Base-by-base conservation (phyloP, 2,888 invertebrate genomes). In the Lepidochitona cinerea region DNA sequence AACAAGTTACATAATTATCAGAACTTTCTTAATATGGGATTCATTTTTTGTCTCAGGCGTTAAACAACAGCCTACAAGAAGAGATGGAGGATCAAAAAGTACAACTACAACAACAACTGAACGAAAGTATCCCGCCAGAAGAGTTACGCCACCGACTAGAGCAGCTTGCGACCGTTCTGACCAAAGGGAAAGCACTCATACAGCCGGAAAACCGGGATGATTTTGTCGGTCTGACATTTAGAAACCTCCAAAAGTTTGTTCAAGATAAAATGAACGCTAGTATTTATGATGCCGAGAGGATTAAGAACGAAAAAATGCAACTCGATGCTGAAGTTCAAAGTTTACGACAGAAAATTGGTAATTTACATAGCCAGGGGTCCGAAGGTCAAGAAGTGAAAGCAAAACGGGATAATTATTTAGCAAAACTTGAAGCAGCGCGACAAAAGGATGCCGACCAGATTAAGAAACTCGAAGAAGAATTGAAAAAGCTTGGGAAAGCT, bases 241-340 rank as follows among this genome's bases (percentile, higher is more conserved):
- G 82, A 75, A 86, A 88, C 54, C 74, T 89, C 18, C 88, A 89
- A 73, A 78, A 85, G 18, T 84, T 85, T 67, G 73, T 88, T 5
- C 81, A 85, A 32, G 85, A 85, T 59, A 84, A 84, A 67, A 67
- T 87, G 35, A 85, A 86, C 77, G 83, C 79, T 70, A 86, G 85
- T 69, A 68, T 78, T 26, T 80, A 81, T 35, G 87, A 88, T 54
- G 69, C 81, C 1, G 85, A 87, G 14, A 76, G 83, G 35, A 81
- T 83, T 23, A 84, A 81, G 74, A 79, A 83, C 59, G 71, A 73
- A 37, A 81, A 83, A 26, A 26, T 32, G 9, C 52, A 52, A 26
- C 32, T 41, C 4, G 70, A 70, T 32, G 70, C 70, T 26, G 70
- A 70, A 35, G 37, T 35, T 33, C 36, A 35, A n/a, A 37, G 36